Base-by-base conservation (phyloP, 2,888 invertebrate species). In the Drosophila acutilabella region DNA sequence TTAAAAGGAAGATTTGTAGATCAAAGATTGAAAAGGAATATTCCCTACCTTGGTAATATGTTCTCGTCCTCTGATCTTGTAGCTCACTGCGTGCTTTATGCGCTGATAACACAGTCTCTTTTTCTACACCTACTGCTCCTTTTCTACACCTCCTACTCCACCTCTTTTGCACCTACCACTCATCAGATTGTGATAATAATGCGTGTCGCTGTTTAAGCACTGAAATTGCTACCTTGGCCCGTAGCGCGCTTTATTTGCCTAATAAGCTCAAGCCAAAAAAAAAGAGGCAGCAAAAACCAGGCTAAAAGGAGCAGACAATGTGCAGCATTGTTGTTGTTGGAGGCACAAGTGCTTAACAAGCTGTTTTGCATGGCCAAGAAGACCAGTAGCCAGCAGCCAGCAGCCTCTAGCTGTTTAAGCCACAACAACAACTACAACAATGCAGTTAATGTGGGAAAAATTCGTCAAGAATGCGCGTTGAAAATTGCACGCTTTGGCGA, bases 401-500 rank as follows among this genome's bases (percentile, higher is more conserved):
- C 18, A 11, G 33, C 56, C 48, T 20, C 36, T 11, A 42, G 30
- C 53, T 45, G 38, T 26, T 58, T 36, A 13, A 13, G 40, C n/a
- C 48, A 30, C 30, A 30, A 30, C 26, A 65, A 58, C 68, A 86
- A 87, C 83, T 87, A 88, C 66, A 88, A 88, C 84, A 85, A 86
- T 88, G 89, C 77, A 71, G 57, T 80, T 90, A 90, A 90, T 90
- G 90, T 90, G 90, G 90, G 90, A 90, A 90, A 90, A 90, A 88
- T 82, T 82, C 88, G 90, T 87, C 87, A 90, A 89, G 91, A 90
- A 87, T 89, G 87, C 81, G 79, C 78, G 81, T 85, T 64, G 68
- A 78, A 76, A 71, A 84, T 84, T 87, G 83, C 85, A 81, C 74
- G 74, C 71, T 70, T 73, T 73, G 68, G 14, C 56, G 16, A 50